Evolutionary conservation across 2,797 vertebrate species (phyloP).

Genomic region (Schizothorax lantsangensis): DNA sequence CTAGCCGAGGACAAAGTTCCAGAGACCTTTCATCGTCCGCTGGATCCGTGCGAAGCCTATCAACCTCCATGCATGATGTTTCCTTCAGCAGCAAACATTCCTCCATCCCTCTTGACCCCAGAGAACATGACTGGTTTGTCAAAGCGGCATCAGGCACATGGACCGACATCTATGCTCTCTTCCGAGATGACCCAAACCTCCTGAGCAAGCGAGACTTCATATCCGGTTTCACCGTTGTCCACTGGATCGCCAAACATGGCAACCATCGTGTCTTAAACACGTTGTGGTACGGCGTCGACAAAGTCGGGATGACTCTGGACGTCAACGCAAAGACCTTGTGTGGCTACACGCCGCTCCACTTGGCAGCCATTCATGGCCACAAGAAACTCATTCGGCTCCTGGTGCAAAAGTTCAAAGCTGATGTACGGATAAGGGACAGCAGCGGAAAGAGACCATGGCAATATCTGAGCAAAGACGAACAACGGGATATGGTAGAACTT

Average conservation of each 20-base stretch:
- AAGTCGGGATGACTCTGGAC: slow-evolving; percentile 79
- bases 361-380: slow-evolving; percentile 90
- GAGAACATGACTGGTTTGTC: slow-evolving; percentile 90
- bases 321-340: slow-evolving; percentile 81
- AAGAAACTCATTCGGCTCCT: slow-evolving; percentile 85
- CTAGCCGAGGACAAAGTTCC: slow-evolving; percentile 68
- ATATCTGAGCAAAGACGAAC: slow-evolving; percentile 77
- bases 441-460: slow-evolving; percentile 91
- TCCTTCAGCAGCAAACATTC: slow-evolving; percentile 63
- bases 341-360: slow-evolving; percentile 91
- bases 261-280: slow-evolving; percentile 86
- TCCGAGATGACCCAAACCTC: slow-evolving; percentile 84
- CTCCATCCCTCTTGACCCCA: slow-evolving; percentile 81
- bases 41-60: slow-evolving; percentile 44
- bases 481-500: slow-evolving; percentile 83
- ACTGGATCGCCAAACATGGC: slow-evolving; percentile 96
- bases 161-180: slow-evolving; percentile 82
- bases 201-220: slow-evolving; percentile 88
- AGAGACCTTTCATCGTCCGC: slow-evolving; percentile 52
- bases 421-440: slow-evolving; percentile 81
- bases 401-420: slow-evolving; percentile 83
- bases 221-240: slow-evolving; percentile 89
- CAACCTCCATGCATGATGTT: slow-evolving; percentile 26
- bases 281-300: slow-evolving; percentile 79
- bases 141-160: slow-evolving; percentile 84